Evolutionary conservation across 2,113 vertebrate genomes (phyloP).

Genomic region (Epinephelus fuscoguttatus): DNA sequence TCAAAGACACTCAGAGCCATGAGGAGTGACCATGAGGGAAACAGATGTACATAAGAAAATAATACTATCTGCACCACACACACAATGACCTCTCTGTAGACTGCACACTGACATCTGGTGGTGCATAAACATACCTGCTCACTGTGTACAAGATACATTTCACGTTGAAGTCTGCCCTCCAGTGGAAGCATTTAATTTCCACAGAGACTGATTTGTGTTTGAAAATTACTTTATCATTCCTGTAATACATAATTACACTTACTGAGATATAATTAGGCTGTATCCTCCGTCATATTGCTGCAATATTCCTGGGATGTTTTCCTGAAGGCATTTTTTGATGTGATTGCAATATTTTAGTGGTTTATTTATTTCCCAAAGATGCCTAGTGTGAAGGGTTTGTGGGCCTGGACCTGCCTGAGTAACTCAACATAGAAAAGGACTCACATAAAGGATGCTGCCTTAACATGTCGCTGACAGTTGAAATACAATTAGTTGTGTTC

Average conservation of each 20-base stretch:
- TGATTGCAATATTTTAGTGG: neutral
- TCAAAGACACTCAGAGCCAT: slow-evolving; percentile 25
- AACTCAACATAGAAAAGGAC: neutral
- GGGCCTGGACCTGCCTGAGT: neutral
- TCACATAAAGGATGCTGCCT: neutral
- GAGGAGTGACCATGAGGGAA: slow-evolving; percentile 3
- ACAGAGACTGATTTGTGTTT: neutral
- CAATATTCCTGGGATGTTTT: neutral
- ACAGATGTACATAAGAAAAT: neutral
- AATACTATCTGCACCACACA: neutral
- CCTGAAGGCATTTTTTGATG: neutral
- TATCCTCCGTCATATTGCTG: neutral
- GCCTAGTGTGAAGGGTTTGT: neutral
- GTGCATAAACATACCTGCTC: neutral
- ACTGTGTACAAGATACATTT: neutral
- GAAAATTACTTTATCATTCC: slow-evolving; percentile 15
- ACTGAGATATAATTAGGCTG: neutral
- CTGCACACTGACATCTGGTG: slow-evolving; percentile 10
- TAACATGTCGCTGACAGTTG: neutral
- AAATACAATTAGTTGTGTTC: no score
- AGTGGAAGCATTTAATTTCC: neutral
- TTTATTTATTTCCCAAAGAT: slow-evolving; percentile 6
- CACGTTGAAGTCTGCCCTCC: slow-evolving; percentile 44
- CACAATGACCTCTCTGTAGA: slow-evolving; percentile 20
- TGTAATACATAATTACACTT: neutral